Base-by-base conservation (phyloP, 2,797 vertebrate species). In the Geotrypetes seraphini region DNA sequence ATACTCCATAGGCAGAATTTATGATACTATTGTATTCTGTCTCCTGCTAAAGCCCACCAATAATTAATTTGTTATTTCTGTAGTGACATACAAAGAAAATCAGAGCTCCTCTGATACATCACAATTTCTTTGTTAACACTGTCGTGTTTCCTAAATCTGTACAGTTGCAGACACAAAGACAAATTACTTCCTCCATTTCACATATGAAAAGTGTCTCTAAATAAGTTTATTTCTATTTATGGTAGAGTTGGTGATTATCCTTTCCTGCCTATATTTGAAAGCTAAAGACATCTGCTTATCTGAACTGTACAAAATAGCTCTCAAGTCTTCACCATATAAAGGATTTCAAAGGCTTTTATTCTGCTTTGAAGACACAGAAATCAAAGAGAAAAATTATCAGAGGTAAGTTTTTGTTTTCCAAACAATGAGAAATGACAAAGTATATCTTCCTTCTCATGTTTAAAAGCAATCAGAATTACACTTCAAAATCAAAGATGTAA, bases 351-450 rank as follows among this genome's bases (percentile, higher is more conserved):
- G 82, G 71, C 78, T 83, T 83, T 83, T 72, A 75, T 74, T 81
- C 71, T 69, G 63, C 79, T 85, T 85, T 85, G 82, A 85, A 84
- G 82, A 74, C 74, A 65, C 36, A 62, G 63, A 84, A 85, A 84
- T 85, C 82, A 85, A 85, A 85, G 82, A 79, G 77, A 78, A 76
- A 83, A 84, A 81, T 85, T 85, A 84, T 83, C 81, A 84, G 79
- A 85, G 82, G 78, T 84, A 81, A 81, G 84, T 81, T 43, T 81
- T 79, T 79, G 72, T 81, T 85, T 83, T 76, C 71, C 76, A 74
- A 74, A 81, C 81, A 85, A 81, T 83, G 79, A 78, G 79, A 81
- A 81, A 76, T 83, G 78, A 74, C 83, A 71, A 51, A 35, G 81
- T 69, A 49, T 30, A 33, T 72, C 67, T 62, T 57, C 59, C 69